These are phyloP conservation scores for Mesembrinibis cayennensis DNA, from an alignment of 2,113 vertebrate genomes.

Conservation along the genomic window DNA sequence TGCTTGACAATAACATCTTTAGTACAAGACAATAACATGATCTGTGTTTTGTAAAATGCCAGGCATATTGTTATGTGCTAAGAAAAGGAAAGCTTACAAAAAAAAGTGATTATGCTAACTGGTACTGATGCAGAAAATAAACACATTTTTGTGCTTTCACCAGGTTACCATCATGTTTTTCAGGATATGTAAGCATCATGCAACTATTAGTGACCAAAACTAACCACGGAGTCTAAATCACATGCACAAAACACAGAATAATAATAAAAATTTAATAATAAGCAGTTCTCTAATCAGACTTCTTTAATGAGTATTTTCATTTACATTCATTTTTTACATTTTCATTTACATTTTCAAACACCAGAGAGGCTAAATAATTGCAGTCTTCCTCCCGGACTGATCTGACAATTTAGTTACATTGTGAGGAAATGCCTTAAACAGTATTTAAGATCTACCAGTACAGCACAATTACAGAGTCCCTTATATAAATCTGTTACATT, in stretches of 20 bases:
- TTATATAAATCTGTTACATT: rapidly evolving
- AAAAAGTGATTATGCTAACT: neutral
- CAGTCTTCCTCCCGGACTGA: neutral
- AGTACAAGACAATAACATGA: neutral
- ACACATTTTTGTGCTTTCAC: neutral
- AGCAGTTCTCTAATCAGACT: neutral
- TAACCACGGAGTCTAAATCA: neutral
- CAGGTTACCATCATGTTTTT: neutral
- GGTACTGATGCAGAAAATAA: neutral
- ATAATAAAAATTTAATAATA: neutral
- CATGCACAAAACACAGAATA: neutral
- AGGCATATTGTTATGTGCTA: neutral
- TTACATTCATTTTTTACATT: too few relatives aligned
- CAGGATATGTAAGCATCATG: neutral
- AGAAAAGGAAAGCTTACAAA: neutral
- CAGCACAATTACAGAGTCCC: neutral
- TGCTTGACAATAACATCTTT: neutral
- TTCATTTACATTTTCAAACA: neutral
- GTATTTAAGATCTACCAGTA: neutral
- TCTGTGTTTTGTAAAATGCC: neutral
- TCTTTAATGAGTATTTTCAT: neutral
- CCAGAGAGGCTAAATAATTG: neutral
- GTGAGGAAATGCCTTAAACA: neutral
- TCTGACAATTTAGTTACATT: neutral
- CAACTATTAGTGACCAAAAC: neutral